phyloP scores from a whole-genome alignment of 1,140 invertebrate genomes.

The Drosophila sturtevanti region DNA sequence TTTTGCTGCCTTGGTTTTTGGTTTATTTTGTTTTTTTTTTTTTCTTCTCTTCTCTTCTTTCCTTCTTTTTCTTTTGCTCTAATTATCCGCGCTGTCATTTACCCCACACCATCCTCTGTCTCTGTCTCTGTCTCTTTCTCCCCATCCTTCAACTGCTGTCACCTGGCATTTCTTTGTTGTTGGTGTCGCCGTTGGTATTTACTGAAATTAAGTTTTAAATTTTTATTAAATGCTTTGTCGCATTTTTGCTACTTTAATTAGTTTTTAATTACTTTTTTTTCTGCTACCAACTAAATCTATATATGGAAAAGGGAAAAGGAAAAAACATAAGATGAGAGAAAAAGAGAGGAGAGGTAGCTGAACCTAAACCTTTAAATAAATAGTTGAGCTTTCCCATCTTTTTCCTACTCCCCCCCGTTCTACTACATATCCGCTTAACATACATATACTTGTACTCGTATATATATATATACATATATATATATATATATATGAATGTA shows the following conservation, averaged over 20 bases:
- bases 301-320: background rate
- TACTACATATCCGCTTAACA: background rate
- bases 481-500: no score
- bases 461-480: no score
- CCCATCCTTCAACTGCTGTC: background rate
- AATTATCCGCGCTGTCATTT: constrained; percentile 71
- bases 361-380: constrained; percentile 50
- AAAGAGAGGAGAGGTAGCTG: background rate
- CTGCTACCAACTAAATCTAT: constrained; percentile 1
- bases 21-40: constrained; percentile 6
- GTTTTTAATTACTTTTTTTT: constrained; percentile 76
- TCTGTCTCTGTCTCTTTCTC: background rate
- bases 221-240: constrained; percentile 75
- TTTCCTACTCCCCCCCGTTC: constrained; percentile 24
- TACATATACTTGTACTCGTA: background rate
- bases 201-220: constrained; percentile 78
- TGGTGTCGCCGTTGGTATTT: constrained; percentile 53
- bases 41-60: no score
- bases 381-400: constrained; percentile 29
- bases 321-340: background rate
- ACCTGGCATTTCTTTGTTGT: constrained; percentile 20
- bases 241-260: constrained; percentile 75
- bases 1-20: constrained; percentile 30
- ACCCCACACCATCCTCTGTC: background rate
- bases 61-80: constrained; percentile 30